These are phyloP conservation scores for Limnodromus scolopaceus DNA, from an alignment of 2,797 vertebrate genomes.

Conservation along the genomic window DNA sequence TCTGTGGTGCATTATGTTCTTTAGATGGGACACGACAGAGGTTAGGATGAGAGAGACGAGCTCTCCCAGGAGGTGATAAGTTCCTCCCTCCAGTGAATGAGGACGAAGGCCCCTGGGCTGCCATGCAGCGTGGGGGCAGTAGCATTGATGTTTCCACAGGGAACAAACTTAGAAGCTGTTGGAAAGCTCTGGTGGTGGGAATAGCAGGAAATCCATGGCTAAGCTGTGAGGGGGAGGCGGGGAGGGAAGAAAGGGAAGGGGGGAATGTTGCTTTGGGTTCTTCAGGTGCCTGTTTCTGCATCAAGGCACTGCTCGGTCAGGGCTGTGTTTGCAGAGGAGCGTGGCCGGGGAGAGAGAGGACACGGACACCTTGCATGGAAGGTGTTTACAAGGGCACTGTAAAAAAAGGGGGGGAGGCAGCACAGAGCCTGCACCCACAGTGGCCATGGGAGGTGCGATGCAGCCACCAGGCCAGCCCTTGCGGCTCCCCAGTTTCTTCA, in stretches of 20 bases:
- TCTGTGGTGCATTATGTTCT: not conserved
- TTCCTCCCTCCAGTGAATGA: not conserved
- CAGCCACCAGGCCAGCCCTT: not conserved
- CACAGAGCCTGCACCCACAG: not conserved
- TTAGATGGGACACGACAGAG: not conserved
- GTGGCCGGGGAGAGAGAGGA: not conserved
- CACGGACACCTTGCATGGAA: not conserved
- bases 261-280: not conserved
- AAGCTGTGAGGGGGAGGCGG: not conserved
- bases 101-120: not conserved
- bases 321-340: not conserved
- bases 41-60: not conserved
- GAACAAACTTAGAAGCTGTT: not conserved
- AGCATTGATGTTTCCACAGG: not conserved
- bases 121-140: not conserved
- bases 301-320: not conserved
- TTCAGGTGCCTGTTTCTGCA: not conserved
- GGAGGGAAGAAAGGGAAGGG: not conserved
- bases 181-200: not conserved
- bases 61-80: fast-evolving
- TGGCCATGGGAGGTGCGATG: not conserved
- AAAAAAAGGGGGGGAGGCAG: not conserved
- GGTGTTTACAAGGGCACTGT: not conserved
- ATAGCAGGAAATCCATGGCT: not conserved
- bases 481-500: not conserved